Percentiles rank a stretch among this genome's conserved stretches.
phyloP scores from a whole-genome alignment of 2,113 vertebrate species.

The Notiomystis cincta region DNA sequence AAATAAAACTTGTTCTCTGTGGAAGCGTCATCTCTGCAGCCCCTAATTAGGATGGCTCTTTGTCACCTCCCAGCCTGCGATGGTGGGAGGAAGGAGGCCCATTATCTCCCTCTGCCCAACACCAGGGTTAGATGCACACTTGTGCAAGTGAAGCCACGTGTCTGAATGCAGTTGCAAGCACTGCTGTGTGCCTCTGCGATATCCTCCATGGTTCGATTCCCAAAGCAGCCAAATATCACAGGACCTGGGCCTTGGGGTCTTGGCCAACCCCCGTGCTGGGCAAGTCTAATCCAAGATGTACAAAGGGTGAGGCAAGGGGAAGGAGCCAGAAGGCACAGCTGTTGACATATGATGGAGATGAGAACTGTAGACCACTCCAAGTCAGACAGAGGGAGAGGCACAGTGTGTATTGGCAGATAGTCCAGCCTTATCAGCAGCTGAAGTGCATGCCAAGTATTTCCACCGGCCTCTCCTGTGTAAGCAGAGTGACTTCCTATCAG shows the following conservation, averaged over 20 bases:
- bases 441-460: conserved; percentile 54
- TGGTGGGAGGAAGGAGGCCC: neutral
- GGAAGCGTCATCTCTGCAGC: conserved; percentile 1
- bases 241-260: neutral
- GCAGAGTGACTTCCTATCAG: conserved; percentile 47
- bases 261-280: neutral
- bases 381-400: conserved; percentile 57
- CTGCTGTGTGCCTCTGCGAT: neutral
- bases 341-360: conserved; percentile 19
- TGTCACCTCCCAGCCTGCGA: neutral
- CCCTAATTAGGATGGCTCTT: neutral
- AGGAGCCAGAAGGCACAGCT: conserved; percentile 26
- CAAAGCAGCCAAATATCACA: neutral
- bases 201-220: neutral
- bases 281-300: neutral
- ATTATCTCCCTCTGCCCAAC: neutral
- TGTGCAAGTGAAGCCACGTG: neutral
- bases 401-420: conserved; percentile 31
- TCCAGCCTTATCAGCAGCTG: conserved; percentile 36
- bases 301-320: conserved; percentile 12
- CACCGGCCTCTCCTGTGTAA: conserved; percentile 17
- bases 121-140: neutral
- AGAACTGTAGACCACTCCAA: conserved; percentile 53
- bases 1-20: conserved; percentile 64
- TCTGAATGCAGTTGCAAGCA: neutral